Evolutionary conservation across 2,888 invertebrate species (phyloP), one percentile per base, ranked within the genome.

Genomic region (Zele albiditarsus): DNA sequence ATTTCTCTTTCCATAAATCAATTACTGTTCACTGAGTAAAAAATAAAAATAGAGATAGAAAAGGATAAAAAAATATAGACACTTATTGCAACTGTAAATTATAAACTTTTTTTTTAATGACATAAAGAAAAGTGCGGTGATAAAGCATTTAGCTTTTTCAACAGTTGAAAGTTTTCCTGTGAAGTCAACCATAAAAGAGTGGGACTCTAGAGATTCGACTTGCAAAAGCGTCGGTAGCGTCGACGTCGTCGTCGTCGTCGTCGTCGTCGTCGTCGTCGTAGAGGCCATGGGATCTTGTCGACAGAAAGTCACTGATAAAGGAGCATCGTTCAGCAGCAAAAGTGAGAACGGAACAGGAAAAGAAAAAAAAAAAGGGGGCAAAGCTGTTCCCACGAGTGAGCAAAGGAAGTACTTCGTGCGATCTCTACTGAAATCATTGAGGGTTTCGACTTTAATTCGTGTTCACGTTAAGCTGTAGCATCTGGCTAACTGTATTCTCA

Each of bases 391-490:
- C 38, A 38, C 12, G 38, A 65, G 65, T 65, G 33, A 42, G 33
- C 53, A 20, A 68, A 28, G 23, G 57, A 68, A 57, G 25, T 57
- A 31, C 49, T 76, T 74, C n/a, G 53, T 71, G 68, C 73, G 71
- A 75, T 79, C 67, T 72, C 20, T 8, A 20, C 62, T n/a, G 60
- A 58, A 73, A 73, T 76, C 76, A 76, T 79, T 57, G 73, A 74
- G 23, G 76, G 77, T 76, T 79, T 79, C 77, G 68, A 71, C 73
- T 79, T 76, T 77, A 77, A 77, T 77, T 77, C 74, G 46, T 68
- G 49, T 58, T 66, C 49, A 57, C 70, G 16, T 72, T 31, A 53
- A 67, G 27, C 65, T 66, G 42, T 53, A 57, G 28, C 42, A 60
- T 74, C 62, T 58, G 53, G 71, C 66, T 53, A 70, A 70, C 71